Percentiles rank a stretch among this genome's conserved stretches.
These are phyloP conservation scores for Seira ritae DNA, from an alignment of 2,888 invertebrate species.

Conservation along the genomic window DNA sequence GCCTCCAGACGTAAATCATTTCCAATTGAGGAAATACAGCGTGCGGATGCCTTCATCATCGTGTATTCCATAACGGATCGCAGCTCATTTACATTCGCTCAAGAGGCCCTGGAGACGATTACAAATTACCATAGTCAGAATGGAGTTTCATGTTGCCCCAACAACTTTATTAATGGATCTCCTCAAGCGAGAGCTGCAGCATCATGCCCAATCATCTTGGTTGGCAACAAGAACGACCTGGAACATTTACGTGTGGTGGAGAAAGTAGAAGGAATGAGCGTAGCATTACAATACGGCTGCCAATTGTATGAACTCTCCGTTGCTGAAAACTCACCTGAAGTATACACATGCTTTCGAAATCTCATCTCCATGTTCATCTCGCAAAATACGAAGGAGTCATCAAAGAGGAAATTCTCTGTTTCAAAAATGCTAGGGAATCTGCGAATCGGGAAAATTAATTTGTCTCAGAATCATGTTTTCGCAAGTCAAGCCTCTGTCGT, in stretches of 20 bases:
- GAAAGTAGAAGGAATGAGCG: constrained; percentile 83
- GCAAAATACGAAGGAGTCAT: constrained; percentile 57
- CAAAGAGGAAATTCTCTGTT: constrained; percentile 82
- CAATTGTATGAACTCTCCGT: constrained; percentile 88
- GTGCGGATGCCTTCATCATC: constrained; percentile 87
- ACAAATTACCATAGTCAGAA: constrained; percentile 46
- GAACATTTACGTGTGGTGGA: constrained; percentile 86
- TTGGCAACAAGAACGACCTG: constrained; percentile 88
- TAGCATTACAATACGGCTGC: constrained; percentile 81
- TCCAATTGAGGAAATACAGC: constrained; percentile 81
- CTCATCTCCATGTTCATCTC: constrained; percentile 68
- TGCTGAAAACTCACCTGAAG: constrained; percentile 85
- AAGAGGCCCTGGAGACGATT: constrained; percentile 80
- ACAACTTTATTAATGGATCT: constrained; percentile 44
- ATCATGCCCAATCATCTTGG: constrained; percentile 80
- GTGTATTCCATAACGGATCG: constrained; percentile 87
- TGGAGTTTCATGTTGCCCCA: constrained; percentile 29
- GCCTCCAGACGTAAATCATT: constrained; percentile 75
- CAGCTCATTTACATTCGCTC: constrained; percentile 83
- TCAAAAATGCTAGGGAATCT: constrained; percentile 87
- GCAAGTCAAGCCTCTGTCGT: constrained; percentile 68
- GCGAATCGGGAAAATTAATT: constrained; percentile 74
- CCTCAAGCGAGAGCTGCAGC: constrained; percentile 57
- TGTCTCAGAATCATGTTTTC: constrained; percentile 60
- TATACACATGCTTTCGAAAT: constrained; percentile 84